Base-by-base conservation (phyloP, 2,888 invertebrate species). In the Euzophera pinguis region DNA sequence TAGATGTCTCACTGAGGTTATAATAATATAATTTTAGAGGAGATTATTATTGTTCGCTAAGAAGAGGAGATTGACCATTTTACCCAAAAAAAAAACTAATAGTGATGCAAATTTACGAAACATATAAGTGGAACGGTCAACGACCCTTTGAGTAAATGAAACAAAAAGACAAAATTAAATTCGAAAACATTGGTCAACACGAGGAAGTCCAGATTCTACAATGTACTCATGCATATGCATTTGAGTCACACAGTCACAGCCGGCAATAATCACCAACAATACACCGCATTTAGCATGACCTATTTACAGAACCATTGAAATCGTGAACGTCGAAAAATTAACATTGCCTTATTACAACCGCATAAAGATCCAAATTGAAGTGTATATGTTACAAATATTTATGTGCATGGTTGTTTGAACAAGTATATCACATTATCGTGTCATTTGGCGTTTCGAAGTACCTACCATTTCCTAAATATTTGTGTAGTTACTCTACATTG, bases 221-320 rank as follows among this genome's bases (percentile, higher is more conserved):
- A 34, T 45, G 14, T 16, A 45, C 45, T 34, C 45, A 45, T 45
- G 16, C 45, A 45, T 45, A 45, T 45, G 32, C 45, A 32, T 45
- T 45, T 45, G 10, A 43, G 29, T 29, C 29, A 29, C 9, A n/a
- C 45, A 45, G 43, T 45, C 29, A 45, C 45, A 45, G 43, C 43
- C 43, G 32, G 45, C 14, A n/a, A 32, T 45, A 45, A 45, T 45
- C 45, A 45, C 32, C 43, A 16, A 45, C 47, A 49, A 49, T 38
- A 38, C 49, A 4, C 22, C 41, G 39, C 39, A 39, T 50, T 39
- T 29, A 50, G 39, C 39, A 12, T 50, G 49, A 50, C 49, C 49
- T 39, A 50, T 50, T 50, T 39, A 39, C 49, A 39, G 32, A 41
- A 16, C 8, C 13, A 16, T 39, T 39, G 16, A 39, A 39, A 39